A percentile compares a stretch with the other conserved stretches of the same genome.
Evolutionary conservation across 2,888 invertebrate genomes (phyloP).

Genomic region (Drosophila borborema): DNA sequence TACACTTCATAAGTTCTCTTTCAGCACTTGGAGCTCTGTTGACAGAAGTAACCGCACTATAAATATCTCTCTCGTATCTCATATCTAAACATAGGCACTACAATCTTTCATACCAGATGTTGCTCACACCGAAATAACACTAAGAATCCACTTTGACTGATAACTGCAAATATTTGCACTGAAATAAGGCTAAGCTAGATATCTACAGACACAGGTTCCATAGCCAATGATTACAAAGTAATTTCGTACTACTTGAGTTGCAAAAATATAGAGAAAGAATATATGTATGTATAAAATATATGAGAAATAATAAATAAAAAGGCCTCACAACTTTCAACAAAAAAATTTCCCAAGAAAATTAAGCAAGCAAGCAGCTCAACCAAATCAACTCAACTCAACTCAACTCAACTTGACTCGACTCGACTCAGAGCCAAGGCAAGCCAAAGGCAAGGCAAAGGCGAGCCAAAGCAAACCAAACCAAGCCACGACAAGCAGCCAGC

Average conservation of each 20-base stretch:
- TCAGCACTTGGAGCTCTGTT: not conserved
- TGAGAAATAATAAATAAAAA: constrained; percentile 21
- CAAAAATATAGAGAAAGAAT: constrained; percentile 39
- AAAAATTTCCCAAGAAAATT: constrained; percentile 80
- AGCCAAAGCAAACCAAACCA: constrained; percentile 25
- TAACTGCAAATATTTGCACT: constrained; percentile 11
- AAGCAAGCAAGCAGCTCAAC: constrained; percentile 65
- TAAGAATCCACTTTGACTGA: constrained; percentile 2
- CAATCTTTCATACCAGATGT: not conserved
- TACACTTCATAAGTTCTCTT: not conserved
- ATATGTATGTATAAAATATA: not conserved
- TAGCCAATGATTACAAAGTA: constrained; percentile 42
- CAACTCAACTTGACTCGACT: constrained; percentile 1
- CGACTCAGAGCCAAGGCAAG: constrained; percentile 12
- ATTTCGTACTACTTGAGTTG: constrained; percentile 51
- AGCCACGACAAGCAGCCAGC: constrained; percentile 32
- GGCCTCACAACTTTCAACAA: constrained; percentile 74
- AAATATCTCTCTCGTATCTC: constrained; percentile 5
- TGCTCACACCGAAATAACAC: constrained; percentile 5
- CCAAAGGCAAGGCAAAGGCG: constrained; percentile 29
- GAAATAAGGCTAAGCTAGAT: constrained; percentile 5
- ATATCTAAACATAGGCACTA: not conserved
- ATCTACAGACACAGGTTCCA: constrained; percentile 27
- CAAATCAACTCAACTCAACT: constrained; percentile 39
- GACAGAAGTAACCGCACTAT: not conserved